Conservation (phyloP, 2,888 invertebrate species). For the Melanotus villosus region DNA sequence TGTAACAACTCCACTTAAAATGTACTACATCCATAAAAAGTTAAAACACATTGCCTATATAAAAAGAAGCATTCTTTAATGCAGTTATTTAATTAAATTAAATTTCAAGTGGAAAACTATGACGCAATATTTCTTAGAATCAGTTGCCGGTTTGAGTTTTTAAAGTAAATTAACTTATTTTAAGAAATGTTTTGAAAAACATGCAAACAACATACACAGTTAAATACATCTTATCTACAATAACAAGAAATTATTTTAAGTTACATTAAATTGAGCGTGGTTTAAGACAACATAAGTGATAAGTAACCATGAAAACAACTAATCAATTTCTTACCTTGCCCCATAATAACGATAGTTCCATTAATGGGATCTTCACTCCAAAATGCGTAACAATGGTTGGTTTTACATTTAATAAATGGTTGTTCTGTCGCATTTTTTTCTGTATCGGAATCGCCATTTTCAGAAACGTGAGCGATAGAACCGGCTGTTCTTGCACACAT, state of each 20-base stretch:
- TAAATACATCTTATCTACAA: no score
- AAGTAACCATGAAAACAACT: no score
- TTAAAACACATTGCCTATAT: constrained; percentile 21
- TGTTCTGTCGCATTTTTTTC: constrained; percentile 39
- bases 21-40: background rate
- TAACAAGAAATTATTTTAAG: no score
- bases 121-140: background rate
- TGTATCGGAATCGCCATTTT: constrained; percentile 58
- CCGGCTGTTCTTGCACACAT: constrained; percentile 60
- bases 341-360: constrained; percentile 74
- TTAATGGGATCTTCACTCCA: constrained; percentile 78
- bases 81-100: background rate
- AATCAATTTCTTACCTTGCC: constrained; percentile 82
- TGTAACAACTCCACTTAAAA: constrained; percentile 10
- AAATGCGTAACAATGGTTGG: constrained; percentile 76
- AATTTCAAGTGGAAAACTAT: constrained; percentile 14
- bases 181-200: no score
- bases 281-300: no score
- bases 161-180: no score
- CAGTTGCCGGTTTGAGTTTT: no score
- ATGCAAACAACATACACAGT: no score
- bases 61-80: background rate
- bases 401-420: constrained; percentile 38
- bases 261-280: no score
- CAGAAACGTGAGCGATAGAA: constrained; percentile 57